Evolutionary conservation across 1,140 invertebrate species (phyloP).

Genomic region (Drosophila punjabiensis): DNA sequence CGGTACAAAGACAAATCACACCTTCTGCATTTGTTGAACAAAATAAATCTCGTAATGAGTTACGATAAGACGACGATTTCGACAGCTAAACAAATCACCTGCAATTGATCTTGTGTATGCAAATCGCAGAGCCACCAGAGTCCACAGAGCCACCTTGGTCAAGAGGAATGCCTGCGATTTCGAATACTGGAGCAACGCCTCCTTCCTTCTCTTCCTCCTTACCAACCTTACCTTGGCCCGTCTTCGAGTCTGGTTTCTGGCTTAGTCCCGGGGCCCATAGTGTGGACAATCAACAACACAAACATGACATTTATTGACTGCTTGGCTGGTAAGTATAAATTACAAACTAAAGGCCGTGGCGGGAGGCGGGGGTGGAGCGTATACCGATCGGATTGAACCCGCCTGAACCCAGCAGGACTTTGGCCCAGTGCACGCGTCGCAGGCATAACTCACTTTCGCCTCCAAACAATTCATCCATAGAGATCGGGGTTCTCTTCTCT

Average conservation of each 20-base stretch:
- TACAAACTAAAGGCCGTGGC: constrained; percentile 56
- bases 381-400: constrained; percentile 3
- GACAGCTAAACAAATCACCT: constrained; percentile 85
- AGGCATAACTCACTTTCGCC: constrained; percentile 65
- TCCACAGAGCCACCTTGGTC: constrained; percentile 25
- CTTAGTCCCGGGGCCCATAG: not conserved
- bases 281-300: constrained; percentile 81
- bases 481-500: not conserved
- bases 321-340: constrained; percentile 80
- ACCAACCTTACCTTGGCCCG: no score
- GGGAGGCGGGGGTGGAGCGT: not conserved
- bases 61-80: constrained; percentile 85
- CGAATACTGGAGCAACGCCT: constrained; percentile 76
- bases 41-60: constrained; percentile 86
- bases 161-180: constrained; percentile 80
- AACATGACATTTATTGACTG: constrained; percentile 84
- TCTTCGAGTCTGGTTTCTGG: constrained; percentile 4
- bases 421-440: constrained; percentile 63
- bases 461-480: constrained; percentile 48
- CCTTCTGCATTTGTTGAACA: constrained; percentile 85
- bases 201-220: not conserved
- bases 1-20: constrained; percentile 85
- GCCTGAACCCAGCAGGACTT: constrained; percentile 58
- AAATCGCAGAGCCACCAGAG: constrained; percentile 67
- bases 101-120: constrained; percentile 85